Conservation (phyloP, 2,797 vertebrate species). For the Meda fulgida region DNA sequence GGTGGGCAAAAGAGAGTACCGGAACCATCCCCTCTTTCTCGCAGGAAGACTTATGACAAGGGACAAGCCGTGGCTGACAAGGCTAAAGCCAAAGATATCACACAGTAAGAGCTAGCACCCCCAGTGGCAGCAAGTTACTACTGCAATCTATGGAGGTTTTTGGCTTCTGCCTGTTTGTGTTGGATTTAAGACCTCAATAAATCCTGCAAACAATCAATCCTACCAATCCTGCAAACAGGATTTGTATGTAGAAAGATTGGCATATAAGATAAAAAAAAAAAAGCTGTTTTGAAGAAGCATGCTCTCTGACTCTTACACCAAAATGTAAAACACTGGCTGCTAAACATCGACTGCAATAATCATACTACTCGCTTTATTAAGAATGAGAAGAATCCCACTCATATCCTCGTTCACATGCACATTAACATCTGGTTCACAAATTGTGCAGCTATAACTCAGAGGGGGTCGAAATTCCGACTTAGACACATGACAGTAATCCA, state of each 20-base stretch:
- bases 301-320: constrained; percentile 9
- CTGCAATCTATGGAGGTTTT: constrained; percentile 24
- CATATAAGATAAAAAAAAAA: background rate
- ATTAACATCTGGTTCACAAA: background rate
- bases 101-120: constrained; percentile 86
- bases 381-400: background rate
- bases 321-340: background rate
- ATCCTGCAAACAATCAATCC: constrained; percentile 8
- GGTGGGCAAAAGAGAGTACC: constrained; percentile 85
- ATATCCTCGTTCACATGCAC: background rate
- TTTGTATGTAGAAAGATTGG: constrained; percentile 6
- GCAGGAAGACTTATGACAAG: constrained; percentile 93
- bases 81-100: constrained; percentile 91
- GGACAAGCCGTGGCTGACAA: constrained; percentile 80
- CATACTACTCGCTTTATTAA: background rate
- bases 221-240: constrained; percentile 29
- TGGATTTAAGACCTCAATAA: background rate
- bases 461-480: background rate
- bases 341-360: constrained; percentile 5
- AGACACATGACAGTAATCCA: background rate
- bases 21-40: constrained; percentile 90
- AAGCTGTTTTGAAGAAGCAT: constrained; percentile 67
- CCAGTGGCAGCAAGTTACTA: constrained; percentile 55
- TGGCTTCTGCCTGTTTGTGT: constrained; percentile 42
- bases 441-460: background rate